These are phyloP conservation scores for Branchinecta lynchi DNA, from an alignment of 1,140 invertebrate species.

Conservation along the genomic window DNA sequence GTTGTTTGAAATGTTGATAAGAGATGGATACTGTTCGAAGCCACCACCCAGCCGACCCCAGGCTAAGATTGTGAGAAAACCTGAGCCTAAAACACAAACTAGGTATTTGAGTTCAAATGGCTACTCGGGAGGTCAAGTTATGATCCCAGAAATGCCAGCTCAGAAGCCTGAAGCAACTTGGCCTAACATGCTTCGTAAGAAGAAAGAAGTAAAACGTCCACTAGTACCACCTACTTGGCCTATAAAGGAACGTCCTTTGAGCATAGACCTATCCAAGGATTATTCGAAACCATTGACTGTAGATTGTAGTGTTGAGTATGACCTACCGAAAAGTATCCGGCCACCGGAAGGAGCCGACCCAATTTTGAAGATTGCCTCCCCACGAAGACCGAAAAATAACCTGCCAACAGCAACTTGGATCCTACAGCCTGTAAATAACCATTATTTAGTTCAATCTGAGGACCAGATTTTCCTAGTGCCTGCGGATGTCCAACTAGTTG, in stretches of 20 bases:
- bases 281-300: constrained; percentile 61
- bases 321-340: constrained; percentile 59
- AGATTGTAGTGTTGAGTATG: constrained; percentile 68
- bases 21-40: constrained; percentile 1
- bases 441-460: not conserved
- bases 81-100: not conserved
- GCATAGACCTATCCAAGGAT: constrained; percentile 33
- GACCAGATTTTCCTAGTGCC: not conserved
- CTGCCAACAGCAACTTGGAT: constrained; percentile 14
- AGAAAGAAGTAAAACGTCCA: not conserved
- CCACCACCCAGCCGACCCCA: not conserved
- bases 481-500: not conserved
- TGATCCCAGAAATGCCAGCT: not conserved
- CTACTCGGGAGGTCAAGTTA: not conserved
- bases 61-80: not conserved
- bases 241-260: constrained; percentile 4
- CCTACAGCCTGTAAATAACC: constrained; percentile 11
- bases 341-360: constrained; percentile 48
- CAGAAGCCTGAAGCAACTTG: constrained; percentile 1
- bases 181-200: not conserved
- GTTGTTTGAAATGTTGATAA: constrained; percentile 3
- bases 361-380: constrained; percentile 18
- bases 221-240: not conserved
- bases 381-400: constrained; percentile 13
- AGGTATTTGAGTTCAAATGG: constrained; percentile 1